These are phyloP conservation scores for Hipparchia semele DNA, from an alignment of 2,888 invertebrate genomes.

Conservation along the genomic window DNA sequence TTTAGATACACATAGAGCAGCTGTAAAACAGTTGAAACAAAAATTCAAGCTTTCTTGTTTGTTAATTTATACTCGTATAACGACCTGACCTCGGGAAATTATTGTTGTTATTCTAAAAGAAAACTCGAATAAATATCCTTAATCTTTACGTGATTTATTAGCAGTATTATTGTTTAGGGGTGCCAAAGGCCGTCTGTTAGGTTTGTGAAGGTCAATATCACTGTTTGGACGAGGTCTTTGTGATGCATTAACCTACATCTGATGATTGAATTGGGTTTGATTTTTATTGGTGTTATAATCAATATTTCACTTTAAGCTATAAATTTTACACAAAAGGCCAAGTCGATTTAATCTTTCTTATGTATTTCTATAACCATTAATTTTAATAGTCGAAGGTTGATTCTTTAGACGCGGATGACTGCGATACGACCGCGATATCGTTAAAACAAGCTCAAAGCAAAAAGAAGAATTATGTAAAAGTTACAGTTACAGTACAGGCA, in stretches of 20 bases:
- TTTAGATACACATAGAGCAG: conserved; percentile 7
- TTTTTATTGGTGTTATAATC: conserved; percentile 20
- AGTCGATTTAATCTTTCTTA: not conserved
- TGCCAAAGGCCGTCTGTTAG: conserved; percentile 59
- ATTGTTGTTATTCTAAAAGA: conserved; percentile 51
- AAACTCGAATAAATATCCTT: conserved; percentile 50
- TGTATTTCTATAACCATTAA: not conserved
- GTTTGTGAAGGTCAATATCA: conserved; percentile 66
- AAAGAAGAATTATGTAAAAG: too few species aligned
- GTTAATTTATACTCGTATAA: conserved; percentile 31
- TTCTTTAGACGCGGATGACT: not conserved
- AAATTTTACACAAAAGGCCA: conserved; percentile 13
- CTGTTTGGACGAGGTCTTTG: conserved; percentile 52
- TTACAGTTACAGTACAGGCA: too few species aligned
- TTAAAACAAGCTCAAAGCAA: too few species aligned
- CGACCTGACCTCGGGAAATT: conserved; percentile 42
- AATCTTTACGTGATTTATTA: conserved; percentile 60
- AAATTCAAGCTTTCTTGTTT: conserved; percentile 26
- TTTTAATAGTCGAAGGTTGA: too few species aligned
- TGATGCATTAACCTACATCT: conserved; percentile 57
- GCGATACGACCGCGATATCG: too few species aligned
- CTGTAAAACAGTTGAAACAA: conserved; percentile 32
- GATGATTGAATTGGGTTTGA: conserved; percentile 29
- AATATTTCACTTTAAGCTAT: conserved; percentile 13
- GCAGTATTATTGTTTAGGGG: conserved; percentile 57